A percentile compares a stretch with the other conserved stretches of the same genome.
These are phyloP conservation scores for Charanyca ferruginea DNA, from an alignment of 2,888 invertebrate genomes.

Conservation along the genomic window DNA sequence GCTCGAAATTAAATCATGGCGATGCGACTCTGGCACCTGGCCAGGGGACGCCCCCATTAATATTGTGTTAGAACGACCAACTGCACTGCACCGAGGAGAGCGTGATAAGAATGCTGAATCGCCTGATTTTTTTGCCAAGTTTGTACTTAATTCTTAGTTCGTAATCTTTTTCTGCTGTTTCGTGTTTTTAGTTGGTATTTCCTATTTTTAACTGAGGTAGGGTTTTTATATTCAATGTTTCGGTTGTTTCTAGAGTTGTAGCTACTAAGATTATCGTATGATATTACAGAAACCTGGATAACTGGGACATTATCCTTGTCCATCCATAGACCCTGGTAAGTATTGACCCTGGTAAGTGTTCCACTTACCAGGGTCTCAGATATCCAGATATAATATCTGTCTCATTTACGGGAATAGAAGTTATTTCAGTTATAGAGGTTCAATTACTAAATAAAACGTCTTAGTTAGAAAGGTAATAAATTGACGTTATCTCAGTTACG, in stretches of 20 bases:
- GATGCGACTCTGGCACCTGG: slow-evolving; percentile 64
- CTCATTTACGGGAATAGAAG: too few relatives aligned
- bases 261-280: neutral
- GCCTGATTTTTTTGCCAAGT: slow-evolving; percentile 25
- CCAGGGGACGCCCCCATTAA: slow-evolving; percentile 63
- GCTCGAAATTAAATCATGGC: slow-evolving; percentile 65
- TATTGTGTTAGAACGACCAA: slow-evolving; percentile 66
- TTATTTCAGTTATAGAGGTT: too few relatives aligned
- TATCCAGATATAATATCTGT: too few relatives aligned
- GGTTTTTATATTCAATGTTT: neutral
- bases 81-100: slow-evolving; percentile 57
- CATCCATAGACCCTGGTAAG: too few relatives aligned
- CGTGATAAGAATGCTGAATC: slow-evolving; percentile 62
- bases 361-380: too few relatives aligned
- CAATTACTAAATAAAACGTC: too few relatives aligned
- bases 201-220: neutral
- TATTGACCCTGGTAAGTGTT: too few relatives aligned
- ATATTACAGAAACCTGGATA: too few relatives aligned
- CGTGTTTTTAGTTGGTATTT: neutral
- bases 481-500: too few relatives aligned
- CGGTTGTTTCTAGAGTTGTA: too few relatives aligned
- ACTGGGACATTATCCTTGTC: too few relatives aligned
- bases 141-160: slow-evolving; percentile 14
- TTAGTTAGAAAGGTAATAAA: too few relatives aligned
- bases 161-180: slow-evolving; percentile 31